These are phyloP conservation scores for Orius insidiosus DNA, from an alignment of 1,140 invertebrate genomes.

Conservation along the genomic window DNA sequence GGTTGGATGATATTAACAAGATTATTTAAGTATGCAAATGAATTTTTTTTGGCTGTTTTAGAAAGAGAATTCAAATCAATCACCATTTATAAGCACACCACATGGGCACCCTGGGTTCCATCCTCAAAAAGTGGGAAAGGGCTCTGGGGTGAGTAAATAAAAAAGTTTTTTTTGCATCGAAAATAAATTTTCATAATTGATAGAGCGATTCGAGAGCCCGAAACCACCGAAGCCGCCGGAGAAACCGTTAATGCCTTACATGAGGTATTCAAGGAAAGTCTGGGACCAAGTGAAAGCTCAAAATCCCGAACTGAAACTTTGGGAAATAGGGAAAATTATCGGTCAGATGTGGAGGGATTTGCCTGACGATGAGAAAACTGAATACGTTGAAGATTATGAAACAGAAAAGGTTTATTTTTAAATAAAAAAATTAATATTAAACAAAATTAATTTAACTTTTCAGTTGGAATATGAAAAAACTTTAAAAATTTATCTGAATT, in stretches of 20 bases:
- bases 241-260: constrained; percentile 95
- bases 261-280: constrained; percentile 91
- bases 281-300: constrained; percentile 91
- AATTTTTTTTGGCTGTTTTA: constrained; percentile 24
- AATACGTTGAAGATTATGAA: constrained; percentile 94
- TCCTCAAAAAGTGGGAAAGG: constrained; percentile 78
- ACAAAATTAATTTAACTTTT: constrained; percentile 20
- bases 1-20: background rate
- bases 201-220: constrained; percentile 53
- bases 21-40: background rate
- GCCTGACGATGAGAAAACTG: constrained; percentile 79
- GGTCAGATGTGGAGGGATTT: constrained; percentile 97
- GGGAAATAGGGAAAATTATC: constrained; percentile 98
- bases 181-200: background rate
- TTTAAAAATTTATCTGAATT: constrained; percentile 91
- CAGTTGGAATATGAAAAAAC: constrained; percentile 83
- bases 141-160: background rate
- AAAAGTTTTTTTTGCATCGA: background rate
- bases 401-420: constrained; percentile 61
- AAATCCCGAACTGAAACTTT: constrained; percentile 87
- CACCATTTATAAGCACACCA: constrained; percentile 68
- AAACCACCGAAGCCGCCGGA: constrained; percentile 94
- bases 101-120: constrained; percentile 86
- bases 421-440: background rate
- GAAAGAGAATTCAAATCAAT: constrained; percentile 40